Conservation (phyloP, 2,113 vertebrate genomes). For the Tupaia tana region DNA sequence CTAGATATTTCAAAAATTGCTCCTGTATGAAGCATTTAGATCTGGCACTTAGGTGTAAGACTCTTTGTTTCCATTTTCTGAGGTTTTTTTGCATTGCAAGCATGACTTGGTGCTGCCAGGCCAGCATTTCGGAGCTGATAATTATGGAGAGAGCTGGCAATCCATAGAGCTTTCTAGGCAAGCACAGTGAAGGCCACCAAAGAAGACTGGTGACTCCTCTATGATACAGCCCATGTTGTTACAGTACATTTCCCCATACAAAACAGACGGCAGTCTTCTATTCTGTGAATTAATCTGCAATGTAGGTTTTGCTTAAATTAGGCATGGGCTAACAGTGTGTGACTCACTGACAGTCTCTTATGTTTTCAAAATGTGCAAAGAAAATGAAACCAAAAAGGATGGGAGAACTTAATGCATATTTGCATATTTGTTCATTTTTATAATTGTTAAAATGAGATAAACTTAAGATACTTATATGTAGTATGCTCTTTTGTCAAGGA, state of each 20-base stretch:
- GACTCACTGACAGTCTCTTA: conserved; percentile 55
- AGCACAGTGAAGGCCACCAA: neutral
- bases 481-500: neutral
- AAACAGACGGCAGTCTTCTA: neutral
- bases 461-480: neutral
- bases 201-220: neutral
- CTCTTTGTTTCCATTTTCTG: neutral
- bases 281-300: conserved; percentile 45
- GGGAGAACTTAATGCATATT: neutral
- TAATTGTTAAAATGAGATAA: conserved; percentile 32
- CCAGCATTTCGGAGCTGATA: neutral
- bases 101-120: neutral
- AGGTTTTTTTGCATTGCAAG: neutral
- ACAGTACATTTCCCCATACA: neutral
- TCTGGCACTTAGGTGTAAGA: neutral
- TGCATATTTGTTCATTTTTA: neutral
- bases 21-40: conserved; percentile 33
- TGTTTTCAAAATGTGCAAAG: conserved; percentile 68
- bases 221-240: neutral
- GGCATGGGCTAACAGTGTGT: conserved; percentile 35
- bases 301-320: conserved; percentile 60
- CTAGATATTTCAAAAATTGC: conserved; percentile 41
- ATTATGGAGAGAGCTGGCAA: neutral
- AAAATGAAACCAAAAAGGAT: conserved; percentile 52
- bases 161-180: neutral